These are phyloP conservation scores for Lepidochrysops patricia DNA, from an alignment of 2,888 invertebrate species.

Conservation along the genomic window DNA sequence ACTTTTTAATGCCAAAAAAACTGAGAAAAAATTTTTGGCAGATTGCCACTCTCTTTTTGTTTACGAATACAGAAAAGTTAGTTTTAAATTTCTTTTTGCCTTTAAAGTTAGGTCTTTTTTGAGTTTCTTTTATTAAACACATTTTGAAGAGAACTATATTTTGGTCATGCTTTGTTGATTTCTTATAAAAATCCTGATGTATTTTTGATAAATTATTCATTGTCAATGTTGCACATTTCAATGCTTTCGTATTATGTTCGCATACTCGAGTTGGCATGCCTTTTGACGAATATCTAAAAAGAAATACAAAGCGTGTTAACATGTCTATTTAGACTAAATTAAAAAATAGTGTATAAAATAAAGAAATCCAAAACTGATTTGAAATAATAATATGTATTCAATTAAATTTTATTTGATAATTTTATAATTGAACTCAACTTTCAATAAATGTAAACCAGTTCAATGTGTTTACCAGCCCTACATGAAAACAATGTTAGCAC, in stretches of 20 bases:
- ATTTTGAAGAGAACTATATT: constrained; percentile 17
- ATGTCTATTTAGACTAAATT: too few relatives aligned
- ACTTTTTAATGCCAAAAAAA: constrained; percentile 16
- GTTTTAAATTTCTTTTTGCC: constrained; percentile 12
- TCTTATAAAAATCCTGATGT: constrained; percentile 18
- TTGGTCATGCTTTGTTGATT: constrained; percentile 14
- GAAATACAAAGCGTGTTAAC: too few relatives aligned
- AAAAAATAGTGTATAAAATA: background rate
- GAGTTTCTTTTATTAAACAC: constrained; percentile 16
- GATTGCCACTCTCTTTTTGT: constrained; percentile 14
- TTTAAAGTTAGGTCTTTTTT: constrained; percentile 15
- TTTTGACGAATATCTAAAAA: constrained; percentile 18
- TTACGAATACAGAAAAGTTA: constrained; percentile 12
- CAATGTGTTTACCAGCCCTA: constrained; percentile 13
- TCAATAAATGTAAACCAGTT: too few relatives aligned
- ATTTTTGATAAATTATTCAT: constrained; percentile 16
- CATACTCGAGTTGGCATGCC: constrained; percentile 17
- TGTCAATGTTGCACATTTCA: constrained; percentile 19
- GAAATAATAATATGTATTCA: background rate
- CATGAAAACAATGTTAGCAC: constrained; percentile 2
- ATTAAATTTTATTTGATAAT: constrained; percentile 3
- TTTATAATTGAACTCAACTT: too few relatives aligned
- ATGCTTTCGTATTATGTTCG: constrained; percentile 19
- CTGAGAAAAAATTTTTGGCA: constrained; percentile 18
- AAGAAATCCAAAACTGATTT: background rate